Evolutionary conservation across 2,888 invertebrate genomes (phyloP), one percentile per base, ranked within the genome.

Genomic region (Peribatodes rhomboidaria): DNA sequence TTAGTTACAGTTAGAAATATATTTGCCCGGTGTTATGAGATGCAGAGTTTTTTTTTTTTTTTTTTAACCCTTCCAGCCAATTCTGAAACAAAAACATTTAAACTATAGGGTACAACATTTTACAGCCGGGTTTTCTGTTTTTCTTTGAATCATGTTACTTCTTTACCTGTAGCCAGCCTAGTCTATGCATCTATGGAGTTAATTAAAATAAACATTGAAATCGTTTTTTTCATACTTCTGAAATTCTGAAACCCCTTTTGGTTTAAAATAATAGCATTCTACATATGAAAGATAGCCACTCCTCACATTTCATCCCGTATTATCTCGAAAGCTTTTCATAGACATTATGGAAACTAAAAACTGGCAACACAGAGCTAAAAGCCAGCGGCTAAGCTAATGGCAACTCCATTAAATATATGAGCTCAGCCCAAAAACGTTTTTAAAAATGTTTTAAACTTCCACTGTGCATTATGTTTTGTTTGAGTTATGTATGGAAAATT

Each of bases 401-500:
- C 69, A 70, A 69, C 68, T 75, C 77, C 77, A 78, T 78, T 78
- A 77, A 76, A 75, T 74, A 74, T 72, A 68, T 57, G 71, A 72
- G 70, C 66, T 76, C 63, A 74, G 70, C 66, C 65, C 39, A 60
- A 70, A 65, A 50, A 60, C 31, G 52, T 42, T 65, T 59, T 56
- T 52, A 72, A 77, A 72, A 62, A 60, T 56, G 39, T 6, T 56
- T 59, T 56, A 56, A 49, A 41, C 20, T 57, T 31, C 39, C 13
- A 44, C 27, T 14, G 11, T 55, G 50, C 49, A 18, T 22, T 42
- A 49, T 35, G 58, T 52, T 52, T 52, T 57, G 42, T 57, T 57
- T 35, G 44, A 41, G 20, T 18, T 42, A 41, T 33, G 33, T 33
- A 7, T 16, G 11, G 16, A 33, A 31, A 33, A 9, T 10, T 1